Conservation (phyloP, 2,797 vertebrate species). For the Galago senegalensis region DNA sequence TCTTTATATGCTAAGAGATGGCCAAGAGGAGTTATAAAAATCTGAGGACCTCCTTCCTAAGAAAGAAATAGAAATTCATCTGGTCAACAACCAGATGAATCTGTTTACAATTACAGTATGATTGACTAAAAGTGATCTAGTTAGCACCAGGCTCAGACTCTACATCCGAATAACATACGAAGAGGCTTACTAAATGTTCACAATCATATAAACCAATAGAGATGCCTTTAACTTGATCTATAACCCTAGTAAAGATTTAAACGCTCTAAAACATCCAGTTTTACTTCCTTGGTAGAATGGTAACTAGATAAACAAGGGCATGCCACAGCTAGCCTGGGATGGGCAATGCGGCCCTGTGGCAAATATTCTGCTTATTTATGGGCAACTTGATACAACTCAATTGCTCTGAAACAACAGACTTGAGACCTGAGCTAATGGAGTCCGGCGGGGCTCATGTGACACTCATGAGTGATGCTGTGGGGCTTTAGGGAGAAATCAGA, state of each 20-base stretch:
- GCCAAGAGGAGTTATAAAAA: neutral
- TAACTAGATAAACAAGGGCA: neutral
- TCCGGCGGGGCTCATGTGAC: accelerated
- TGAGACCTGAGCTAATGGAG: neutral
- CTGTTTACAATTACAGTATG: neutral
- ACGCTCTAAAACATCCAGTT: neutral
- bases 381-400: neutral
- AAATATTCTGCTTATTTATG: neutral
- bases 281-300: neutral
- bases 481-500: constrained; percentile 47
- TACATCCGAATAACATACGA: neutral
- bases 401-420: neutral
- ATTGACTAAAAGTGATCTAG: neutral
- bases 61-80: neutral
- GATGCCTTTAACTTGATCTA: neutral
- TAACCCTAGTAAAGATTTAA: neutral
- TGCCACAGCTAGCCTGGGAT: neutral
- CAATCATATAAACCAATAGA: neutral
- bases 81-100: neutral
- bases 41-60: neutral
- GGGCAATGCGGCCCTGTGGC: neutral
- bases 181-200: neutral
- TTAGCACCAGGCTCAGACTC: neutral
- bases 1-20: neutral
- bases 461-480: neutral